These are phyloP conservation scores for Musca vetustissima DNA, from an alignment of 1,140 invertebrate species.

Conservation along the genomic window DNA sequence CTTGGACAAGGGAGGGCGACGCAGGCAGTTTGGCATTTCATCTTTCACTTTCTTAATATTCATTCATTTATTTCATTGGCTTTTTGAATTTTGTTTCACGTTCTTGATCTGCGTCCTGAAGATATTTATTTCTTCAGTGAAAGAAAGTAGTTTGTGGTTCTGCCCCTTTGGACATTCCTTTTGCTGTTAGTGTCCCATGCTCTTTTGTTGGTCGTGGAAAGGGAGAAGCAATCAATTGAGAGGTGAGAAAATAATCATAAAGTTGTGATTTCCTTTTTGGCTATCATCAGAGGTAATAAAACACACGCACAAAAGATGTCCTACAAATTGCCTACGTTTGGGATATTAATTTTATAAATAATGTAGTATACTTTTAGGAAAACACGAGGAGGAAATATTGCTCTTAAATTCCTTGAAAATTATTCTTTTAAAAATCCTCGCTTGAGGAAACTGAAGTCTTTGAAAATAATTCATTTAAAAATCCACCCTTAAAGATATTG, in stretches of 20 bases:
- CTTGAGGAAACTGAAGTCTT: too few relatives aligned
- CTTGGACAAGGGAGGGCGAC: neutral
- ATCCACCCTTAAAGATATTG: too few relatives aligned
- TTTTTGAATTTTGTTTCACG: neutral
- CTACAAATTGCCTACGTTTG: neutral
- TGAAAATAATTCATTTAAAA: too few relatives aligned
- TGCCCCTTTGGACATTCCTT: neutral
- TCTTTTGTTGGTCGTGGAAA: too few relatives aligned
- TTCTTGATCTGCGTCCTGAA: neutral
- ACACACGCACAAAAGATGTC: too few relatives aligned
- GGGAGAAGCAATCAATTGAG: neutral
- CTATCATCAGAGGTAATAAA: too few relatives aligned
- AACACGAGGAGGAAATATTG: too few relatives aligned
- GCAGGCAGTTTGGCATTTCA: neutral
- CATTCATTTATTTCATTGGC: neutral
- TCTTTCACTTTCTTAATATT: neutral
- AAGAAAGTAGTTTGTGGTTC: conserved; percentile 6
- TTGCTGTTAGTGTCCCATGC: too few relatives aligned
- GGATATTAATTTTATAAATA: too few relatives aligned
- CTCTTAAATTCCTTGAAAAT: too few relatives aligned
- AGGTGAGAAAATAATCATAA: conserved; percentile 21
- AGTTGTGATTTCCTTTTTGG: conserved; percentile 16
- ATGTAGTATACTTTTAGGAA: too few relatives aligned
- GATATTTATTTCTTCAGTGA: conserved; percentile 6
- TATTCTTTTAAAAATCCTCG: too few relatives aligned